phyloP scores from a whole-genome alignment of 1,140 invertebrate species.

The Heliconius melpomene region DNA sequence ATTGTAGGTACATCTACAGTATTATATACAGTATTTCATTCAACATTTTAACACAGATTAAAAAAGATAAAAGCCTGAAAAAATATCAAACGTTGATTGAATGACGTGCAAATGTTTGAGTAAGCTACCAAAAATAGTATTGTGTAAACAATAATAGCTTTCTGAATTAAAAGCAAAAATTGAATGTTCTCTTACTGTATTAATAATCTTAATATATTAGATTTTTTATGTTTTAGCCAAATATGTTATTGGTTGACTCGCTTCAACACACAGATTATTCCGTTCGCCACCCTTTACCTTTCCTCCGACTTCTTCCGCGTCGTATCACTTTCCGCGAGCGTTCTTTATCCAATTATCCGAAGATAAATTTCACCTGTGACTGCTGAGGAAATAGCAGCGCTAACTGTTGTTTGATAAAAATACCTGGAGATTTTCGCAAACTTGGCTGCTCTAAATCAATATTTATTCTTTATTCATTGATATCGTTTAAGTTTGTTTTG shows the following conservation, averaged over 20 bases:
- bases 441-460: neutral
- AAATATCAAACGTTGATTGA: conserved; percentile 20
- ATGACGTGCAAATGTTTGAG: conserved; percentile 5
- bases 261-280: conserved; percentile 48
- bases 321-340: conserved; percentile 77
- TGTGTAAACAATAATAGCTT: conserved; percentile 12
- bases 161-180: neutral
- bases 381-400: conserved; percentile 70
- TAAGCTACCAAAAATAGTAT: neutral
- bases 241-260: conserved; percentile 31
- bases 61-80: conserved; percentile 16
- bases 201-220: neutral
- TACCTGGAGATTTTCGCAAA: conserved; percentile 38
- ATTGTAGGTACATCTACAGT: neutral
- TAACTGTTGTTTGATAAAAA: conserved; percentile 69
- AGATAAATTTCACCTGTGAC: conserved; percentile 80
- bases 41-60: conserved; percentile 12
- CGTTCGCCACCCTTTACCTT: conserved; percentile 44
- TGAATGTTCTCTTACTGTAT: neutral
- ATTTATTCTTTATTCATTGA: no score
- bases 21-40: neutral
- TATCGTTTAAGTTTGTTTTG: neutral
- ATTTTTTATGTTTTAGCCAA: neutral
- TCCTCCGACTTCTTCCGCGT: conserved; percentile 60
- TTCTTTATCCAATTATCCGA: conserved; percentile 79